Conservation (phyloP, 2,797 vertebrate genomes). For the Liasis olivaceus region DNA sequence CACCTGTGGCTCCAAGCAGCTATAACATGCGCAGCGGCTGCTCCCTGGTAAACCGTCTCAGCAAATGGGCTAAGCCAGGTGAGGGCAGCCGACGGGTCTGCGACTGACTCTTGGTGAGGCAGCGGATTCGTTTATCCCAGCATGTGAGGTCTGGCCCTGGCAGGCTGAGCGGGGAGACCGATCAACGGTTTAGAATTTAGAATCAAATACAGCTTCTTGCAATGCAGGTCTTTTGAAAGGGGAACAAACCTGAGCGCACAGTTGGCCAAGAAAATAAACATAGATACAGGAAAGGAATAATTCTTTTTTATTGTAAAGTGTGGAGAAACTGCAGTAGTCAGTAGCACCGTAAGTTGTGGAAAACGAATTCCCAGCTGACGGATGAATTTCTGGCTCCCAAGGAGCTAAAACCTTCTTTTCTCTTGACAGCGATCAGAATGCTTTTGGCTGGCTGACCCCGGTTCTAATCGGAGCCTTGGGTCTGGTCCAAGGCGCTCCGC, state of each 20-base stretch:
- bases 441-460: neutral
- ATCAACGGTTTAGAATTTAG: no score
- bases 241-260: neutral
- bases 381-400: neutral
- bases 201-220: neutral
- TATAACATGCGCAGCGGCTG: no score
- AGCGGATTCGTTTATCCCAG: no score
- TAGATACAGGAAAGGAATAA: neutral
- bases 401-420: no score
- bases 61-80: no score
- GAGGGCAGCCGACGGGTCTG: no score
- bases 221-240: neutral
- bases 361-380: neutral
- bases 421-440: neutral
- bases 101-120: no score
- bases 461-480: neutral
- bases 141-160: no score
- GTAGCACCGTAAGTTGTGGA: neutral
- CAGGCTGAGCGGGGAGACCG: no score
- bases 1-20: no score
- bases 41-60: no score
- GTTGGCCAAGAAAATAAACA: neutral
- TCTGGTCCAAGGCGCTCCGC: constrained; percentile 44
- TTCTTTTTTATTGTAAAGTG: neutral
- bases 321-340: neutral